phyloP scores from a whole-genome alignment of 2,888 invertebrate species.

The Synanthedon formicaeformis region DNA sequence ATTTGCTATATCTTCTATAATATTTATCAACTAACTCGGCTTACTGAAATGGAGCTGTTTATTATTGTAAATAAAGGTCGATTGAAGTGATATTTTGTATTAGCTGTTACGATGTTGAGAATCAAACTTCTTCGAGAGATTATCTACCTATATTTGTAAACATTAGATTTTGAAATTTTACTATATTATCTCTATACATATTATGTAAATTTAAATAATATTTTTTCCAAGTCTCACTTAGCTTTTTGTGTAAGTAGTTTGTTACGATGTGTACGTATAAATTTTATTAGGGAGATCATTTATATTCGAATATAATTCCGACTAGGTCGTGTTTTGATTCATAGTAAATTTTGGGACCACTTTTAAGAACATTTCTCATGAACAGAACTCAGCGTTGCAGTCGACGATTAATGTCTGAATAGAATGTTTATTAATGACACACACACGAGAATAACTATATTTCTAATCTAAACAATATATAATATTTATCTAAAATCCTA shows the following conservation, averaged over 20 bases:
- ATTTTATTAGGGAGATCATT: constrained; percentile 2
- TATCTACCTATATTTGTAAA: constrained; percentile 31
- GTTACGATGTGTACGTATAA: constrained; percentile 22
- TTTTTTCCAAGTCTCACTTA: constrained; percentile 33
- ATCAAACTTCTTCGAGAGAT: constrained; percentile 8
- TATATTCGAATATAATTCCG: constrained; percentile 19
- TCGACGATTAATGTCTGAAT: constrained; percentile 15
- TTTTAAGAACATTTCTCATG: constrained; percentile 32
- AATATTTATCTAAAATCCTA: neutral
- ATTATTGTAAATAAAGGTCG: constrained; percentile 41
- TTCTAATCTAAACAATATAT: neutral
- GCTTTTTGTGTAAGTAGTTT: constrained; percentile 48
- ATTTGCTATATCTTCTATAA: constrained; percentile 18
- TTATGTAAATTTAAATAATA: neutral
- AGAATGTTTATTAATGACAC: neutral
- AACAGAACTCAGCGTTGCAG: constrained; percentile 19
- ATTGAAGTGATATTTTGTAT: constrained; percentile 59
- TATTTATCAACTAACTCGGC: constrained; percentile 29
- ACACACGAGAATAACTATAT: neutral
- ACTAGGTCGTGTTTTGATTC: constrained; percentile 56
- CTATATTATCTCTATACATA: neutral
- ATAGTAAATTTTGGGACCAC: constrained; percentile 69
- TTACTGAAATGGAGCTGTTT: constrained; percentile 43
- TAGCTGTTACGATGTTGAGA: constrained; percentile 40
- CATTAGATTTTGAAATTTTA: constrained; percentile 31